Conservation (phyloP, 2,113 vertebrate genomes). For the Mormyrus iriodes region DNA sequence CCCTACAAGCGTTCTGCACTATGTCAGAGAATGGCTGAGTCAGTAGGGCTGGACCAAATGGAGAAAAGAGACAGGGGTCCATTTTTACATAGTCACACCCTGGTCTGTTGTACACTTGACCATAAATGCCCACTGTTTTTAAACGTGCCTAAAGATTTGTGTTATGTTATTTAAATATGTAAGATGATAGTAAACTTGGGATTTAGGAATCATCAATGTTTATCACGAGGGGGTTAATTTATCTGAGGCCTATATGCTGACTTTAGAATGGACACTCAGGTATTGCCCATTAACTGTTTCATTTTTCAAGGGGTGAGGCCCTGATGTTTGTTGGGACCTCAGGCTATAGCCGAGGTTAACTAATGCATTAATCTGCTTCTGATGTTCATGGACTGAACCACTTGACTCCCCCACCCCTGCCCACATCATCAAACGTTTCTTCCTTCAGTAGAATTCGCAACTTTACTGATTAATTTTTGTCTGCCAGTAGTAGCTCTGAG, state of each 20-base stretch:
- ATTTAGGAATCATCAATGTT: background rate
- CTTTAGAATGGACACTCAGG: no score
- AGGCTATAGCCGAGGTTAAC: background rate
- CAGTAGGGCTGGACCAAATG: constrained; percentile 9
- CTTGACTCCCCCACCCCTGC: background rate
- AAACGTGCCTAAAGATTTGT: background rate
- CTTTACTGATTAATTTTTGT: background rate
- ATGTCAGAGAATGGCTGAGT: constrained; percentile 17
- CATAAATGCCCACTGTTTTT: background rate
- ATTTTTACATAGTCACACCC: background rate
- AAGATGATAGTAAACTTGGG: background rate
- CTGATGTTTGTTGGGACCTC: no score
- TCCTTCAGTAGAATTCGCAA: background rate
- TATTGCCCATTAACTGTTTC: no score
- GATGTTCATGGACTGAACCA: background rate
- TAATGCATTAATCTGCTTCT: background rate
- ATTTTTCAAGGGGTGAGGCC: no score
- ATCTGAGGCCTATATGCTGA: no score
- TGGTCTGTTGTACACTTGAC: background rate
- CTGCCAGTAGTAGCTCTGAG: background rate
- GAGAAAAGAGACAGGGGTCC: background rate
- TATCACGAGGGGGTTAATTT: background rate
- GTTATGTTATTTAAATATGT: background rate
- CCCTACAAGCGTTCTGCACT: background rate
- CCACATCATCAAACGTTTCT: background rate